A percentile compares a stretch with the other conserved stretches of the same genome.
Conservation (phyloP, 2,888 invertebrate species). For the Teleogryllus oceanicus region DNA sequence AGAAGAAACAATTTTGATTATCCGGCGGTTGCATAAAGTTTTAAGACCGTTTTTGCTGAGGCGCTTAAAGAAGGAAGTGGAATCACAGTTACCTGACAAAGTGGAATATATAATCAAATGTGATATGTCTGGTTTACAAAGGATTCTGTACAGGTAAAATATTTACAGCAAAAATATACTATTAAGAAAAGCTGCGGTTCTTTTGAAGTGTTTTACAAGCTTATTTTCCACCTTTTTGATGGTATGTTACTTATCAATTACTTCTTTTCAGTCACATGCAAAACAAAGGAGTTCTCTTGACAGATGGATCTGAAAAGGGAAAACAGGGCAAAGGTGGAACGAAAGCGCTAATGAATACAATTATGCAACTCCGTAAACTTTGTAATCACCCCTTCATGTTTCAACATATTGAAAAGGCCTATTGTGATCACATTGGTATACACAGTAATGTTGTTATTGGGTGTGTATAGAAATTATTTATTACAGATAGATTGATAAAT, state of each 20-base stretch:
- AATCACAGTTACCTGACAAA: constrained; percentile 63
- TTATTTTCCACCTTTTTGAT: background rate
- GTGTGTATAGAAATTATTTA: constrained; percentile 31
- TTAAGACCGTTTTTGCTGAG: constrained; percentile 60
- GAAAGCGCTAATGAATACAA: constrained; percentile 60
- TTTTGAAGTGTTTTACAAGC: background rate
- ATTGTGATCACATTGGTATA: constrained; percentile 47
- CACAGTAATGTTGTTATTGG: constrained; percentile 37
- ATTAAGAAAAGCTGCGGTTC: no score
- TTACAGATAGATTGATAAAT: background rate
- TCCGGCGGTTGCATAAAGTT: constrained; percentile 64
- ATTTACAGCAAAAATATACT: no score
- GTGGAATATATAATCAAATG: constrained; percentile 62
- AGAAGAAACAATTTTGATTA: constrained; percentile 63
- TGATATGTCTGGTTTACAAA: constrained; percentile 61
- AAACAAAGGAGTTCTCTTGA: constrained; percentile 55
- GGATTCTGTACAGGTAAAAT: constrained; percentile 49
- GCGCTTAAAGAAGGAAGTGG: constrained; percentile 62
- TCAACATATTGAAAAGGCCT: constrained; percentile 57
- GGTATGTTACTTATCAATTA: background rate
- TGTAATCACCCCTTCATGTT: constrained; percentile 68
- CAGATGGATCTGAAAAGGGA: constrained; percentile 56
- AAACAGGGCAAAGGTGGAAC: constrained; percentile 53
- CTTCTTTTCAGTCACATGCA: constrained; percentile 54
- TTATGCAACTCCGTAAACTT: constrained; percentile 62